Conservation (phyloP, 2,888 invertebrate genomes). For the Alloplasta piceator region DNA sequence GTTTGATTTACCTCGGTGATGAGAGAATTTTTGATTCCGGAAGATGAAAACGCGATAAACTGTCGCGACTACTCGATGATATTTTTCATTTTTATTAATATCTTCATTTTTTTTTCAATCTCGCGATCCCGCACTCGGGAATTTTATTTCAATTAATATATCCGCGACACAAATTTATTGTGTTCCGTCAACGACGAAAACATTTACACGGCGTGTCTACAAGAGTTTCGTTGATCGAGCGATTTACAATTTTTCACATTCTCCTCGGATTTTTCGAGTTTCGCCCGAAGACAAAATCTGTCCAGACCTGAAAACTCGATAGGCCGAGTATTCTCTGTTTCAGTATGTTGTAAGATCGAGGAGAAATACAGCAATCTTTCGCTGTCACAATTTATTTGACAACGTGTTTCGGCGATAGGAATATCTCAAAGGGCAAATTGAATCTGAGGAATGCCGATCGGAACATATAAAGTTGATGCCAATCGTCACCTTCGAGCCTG, state of each 20-base stretch:
- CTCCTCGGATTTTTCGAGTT: constrained; percentile 18
- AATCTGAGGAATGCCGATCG: too few relatives aligned
- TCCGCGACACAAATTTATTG: constrained; percentile 56
- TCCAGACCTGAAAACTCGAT: too few relatives aligned
- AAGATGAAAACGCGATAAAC: constrained; percentile 51
- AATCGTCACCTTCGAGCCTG: too few relatives aligned
- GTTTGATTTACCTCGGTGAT: constrained; percentile 18
- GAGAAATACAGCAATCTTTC: too few relatives aligned
- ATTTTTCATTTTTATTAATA: background rate
- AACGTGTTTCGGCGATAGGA: too few relatives aligned
- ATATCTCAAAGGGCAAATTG: too few relatives aligned
- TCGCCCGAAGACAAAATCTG: background rate
- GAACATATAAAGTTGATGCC: too few relatives aligned
- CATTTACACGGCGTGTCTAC: constrained; percentile 39
- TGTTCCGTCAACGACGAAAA: constrained; percentile 30
- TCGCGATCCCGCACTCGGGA: constrained; percentile 31
- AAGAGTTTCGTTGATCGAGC: constrained; percentile 45
- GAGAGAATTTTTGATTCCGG: constrained; percentile 50
- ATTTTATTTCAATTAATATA: constrained; percentile 42
- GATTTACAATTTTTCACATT: constrained; percentile 47
- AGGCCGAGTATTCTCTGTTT: too few relatives aligned
- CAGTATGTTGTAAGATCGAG: too few relatives aligned
- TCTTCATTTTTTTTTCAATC: constrained; percentile 16
- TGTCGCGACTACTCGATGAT: constrained; percentile 17
- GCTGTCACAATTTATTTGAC: too few relatives aligned